Conservation (phyloP, 2,113 vertebrate species). For the Conger conger region DNA sequence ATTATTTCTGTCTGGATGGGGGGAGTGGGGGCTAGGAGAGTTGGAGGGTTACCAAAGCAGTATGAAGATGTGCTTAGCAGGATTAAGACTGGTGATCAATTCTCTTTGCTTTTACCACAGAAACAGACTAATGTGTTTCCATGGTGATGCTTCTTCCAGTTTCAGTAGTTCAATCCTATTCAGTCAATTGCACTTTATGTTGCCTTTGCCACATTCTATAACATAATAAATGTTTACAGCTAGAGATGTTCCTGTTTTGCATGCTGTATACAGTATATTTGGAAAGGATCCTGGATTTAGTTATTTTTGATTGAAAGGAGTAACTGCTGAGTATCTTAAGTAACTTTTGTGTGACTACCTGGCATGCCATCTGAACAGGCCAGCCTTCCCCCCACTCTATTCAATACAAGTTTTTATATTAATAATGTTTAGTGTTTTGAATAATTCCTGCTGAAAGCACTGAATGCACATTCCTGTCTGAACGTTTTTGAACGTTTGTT, state of each 20-base stretch:
- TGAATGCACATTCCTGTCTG: too few relatives aligned
- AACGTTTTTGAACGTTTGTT: too few relatives aligned
- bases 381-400: too few relatives aligned
- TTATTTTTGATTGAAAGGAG: too few relatives aligned
- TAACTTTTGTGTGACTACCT: too few relatives aligned
- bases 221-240: conserved; percentile 28
- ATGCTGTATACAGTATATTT: too few relatives aligned
- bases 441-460: too few relatives aligned
- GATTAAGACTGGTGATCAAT: background rate
- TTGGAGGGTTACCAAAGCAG: background rate
- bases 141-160: background rate
- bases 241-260: background rate
- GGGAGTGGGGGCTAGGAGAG: background rate
- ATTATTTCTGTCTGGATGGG: background rate
- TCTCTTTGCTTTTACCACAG: background rate
- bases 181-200: conserved; percentile 49
- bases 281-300: too few relatives aligned
- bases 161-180: background rate
- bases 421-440: too few relatives aligned
- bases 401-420: too few relatives aligned
- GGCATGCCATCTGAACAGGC: too few relatives aligned
- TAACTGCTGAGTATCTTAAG: too few relatives aligned
- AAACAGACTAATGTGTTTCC: background rate
- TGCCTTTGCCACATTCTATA: background rate
- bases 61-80: background rate